These are phyloP conservation scores for Typhlichthys subterraneus DNA, from an alignment of 2,797 vertebrate species.

Conservation along the genomic window DNA sequence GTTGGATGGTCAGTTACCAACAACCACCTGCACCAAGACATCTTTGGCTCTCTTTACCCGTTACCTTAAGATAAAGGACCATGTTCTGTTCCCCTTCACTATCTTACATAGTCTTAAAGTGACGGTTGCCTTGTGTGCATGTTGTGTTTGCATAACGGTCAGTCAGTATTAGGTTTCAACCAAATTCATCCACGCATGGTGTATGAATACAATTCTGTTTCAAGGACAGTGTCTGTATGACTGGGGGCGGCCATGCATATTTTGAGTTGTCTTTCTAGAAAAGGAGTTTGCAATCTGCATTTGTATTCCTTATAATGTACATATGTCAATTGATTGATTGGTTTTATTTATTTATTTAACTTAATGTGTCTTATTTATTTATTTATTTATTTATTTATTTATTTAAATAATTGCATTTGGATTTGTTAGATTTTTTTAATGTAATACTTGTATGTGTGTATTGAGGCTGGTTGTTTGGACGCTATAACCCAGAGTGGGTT, in stretches of 20 bases:
- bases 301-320: slow-evolving; percentile 57
- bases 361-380: slow-evolving; percentile 50
- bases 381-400: slow-evolving; percentile 38
- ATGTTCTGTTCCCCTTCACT: no score
- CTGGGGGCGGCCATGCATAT: slow-evolving; percentile 51
- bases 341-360: slow-evolving; percentile 67
- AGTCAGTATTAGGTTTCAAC: slow-evolving; percentile 51
- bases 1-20: no score
- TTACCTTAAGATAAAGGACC: no score
- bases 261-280: slow-evolving; percentile 41
- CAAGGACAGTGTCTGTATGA: slow-evolving; percentile 1
- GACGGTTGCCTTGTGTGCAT: background rate
- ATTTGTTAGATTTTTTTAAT: slow-evolving; percentile 21
- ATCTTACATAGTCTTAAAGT: background rate
- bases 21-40: no score
- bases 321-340: slow-evolving; percentile 70
- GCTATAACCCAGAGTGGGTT: slow-evolving; percentile 29
- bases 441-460: slow-evolving; percentile 27
- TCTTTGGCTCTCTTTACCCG: no score
- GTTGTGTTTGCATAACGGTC: background rate
- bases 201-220: slow-evolving; percentile 27
- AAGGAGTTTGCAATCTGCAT: slow-evolving; percentile 1
- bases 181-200: slow-evolving; percentile 43
- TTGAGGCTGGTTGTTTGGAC: slow-evolving; percentile 17
- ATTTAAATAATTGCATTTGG: slow-evolving; percentile 10